phyloP scores from a whole-genome alignment of 30 jellyfish, hydroid and myxozoan genomes.

The Nemopilema nomurai region DNA sequence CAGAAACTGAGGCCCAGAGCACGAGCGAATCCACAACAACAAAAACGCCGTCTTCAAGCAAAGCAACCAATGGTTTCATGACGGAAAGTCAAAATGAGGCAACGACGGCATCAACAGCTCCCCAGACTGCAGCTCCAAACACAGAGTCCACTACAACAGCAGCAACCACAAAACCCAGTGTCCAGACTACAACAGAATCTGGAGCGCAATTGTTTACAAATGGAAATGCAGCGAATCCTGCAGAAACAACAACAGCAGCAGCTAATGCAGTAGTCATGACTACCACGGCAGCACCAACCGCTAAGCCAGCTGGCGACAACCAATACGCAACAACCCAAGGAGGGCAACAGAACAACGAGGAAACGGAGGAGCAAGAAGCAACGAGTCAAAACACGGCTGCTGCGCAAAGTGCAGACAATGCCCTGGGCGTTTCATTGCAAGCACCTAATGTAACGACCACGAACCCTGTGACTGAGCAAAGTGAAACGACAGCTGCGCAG shows the following conservation, averaged over 20 bases:
- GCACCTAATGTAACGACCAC: conserved; percentile 3
- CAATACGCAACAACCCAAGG: background rate
- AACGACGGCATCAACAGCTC: background rate
- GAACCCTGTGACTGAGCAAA: background rate
- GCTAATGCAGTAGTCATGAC: background rate
- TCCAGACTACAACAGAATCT: conserved; percentile 17
- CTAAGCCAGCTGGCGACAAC: background rate
- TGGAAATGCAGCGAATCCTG: background rate
- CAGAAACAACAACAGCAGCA: conserved; percentile 20
- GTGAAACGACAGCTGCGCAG: background rate
- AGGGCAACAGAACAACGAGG: background rate
- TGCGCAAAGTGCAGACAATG: background rate
- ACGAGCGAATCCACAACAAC: background rate
- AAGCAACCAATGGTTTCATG: background rate
- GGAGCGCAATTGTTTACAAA: conserved; percentile 4
- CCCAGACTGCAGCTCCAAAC: background rate
- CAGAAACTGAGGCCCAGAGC: background rate
- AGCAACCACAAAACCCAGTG: conserved; percentile 14
- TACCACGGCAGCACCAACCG: conserved; percentile 15
- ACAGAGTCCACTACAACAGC: conserved; percentile 10
- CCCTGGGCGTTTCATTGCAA: conserved; percentile 30
- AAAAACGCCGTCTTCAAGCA: conserved; percentile 1
- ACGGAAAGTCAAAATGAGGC: background rate
- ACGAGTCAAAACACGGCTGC: conserved; percentile 2
- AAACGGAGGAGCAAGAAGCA: background rate